These are phyloP conservation scores for Epinephelus cyanopodus DNA, from an alignment of 2,113 vertebrate species.

Conservation along the genomic window DNA sequence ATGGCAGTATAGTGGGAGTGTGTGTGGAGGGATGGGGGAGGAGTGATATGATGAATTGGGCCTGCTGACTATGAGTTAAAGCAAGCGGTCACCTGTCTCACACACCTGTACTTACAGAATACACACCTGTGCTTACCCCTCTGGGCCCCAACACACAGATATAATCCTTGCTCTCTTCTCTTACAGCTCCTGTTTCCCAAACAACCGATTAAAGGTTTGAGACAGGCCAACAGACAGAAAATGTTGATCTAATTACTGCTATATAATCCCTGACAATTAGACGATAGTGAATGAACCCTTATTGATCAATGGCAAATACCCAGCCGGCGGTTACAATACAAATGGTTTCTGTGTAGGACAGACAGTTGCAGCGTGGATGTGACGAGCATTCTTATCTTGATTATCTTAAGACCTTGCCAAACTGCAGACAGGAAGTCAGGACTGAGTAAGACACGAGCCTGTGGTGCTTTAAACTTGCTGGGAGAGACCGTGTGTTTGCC, in stretches of 20 bases:
- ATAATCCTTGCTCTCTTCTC: slow-evolving; percentile 52
- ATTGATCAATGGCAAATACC: slow-evolving; percentile 50
- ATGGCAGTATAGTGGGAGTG: slow-evolving; percentile 16
- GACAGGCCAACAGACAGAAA: slow-evolving; percentile 26
- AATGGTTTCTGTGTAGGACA: slow-evolving; percentile 3
- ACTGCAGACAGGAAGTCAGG: slow-evolving; percentile 21
- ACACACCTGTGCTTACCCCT: slow-evolving; percentile 70
- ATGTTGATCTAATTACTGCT: slow-evolving; percentile 52
- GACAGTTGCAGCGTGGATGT: slow-evolving; percentile 24
- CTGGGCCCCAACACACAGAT: slow-evolving; percentile 34
- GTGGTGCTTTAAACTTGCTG: slow-evolving; percentile 6
- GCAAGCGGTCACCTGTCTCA: slow-evolving; percentile 70
- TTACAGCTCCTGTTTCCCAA: slow-evolving; percentile 62
- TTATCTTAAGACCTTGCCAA: slow-evolving; percentile 39
- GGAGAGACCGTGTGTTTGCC: slow-evolving; percentile 12
- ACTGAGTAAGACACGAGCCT: not conserved
- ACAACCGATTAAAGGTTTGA: slow-evolving; percentile 49
- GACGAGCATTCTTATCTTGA: slow-evolving; percentile 43
- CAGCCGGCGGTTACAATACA: not conserved
- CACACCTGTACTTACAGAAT: slow-evolving; percentile 78
- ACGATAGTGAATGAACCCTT: slow-evolving; percentile 46
- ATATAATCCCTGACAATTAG: slow-evolving; percentile 52
- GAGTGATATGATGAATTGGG: slow-evolving; percentile 59
- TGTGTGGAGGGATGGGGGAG: slow-evolving; percentile 43
- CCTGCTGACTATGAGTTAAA: slow-evolving; percentile 53